Evolutionary conservation across 2,113 vertebrate genomes (phyloP), one percentile per base, ranked within the genome.

Genomic region (Panurus biarmicus): DNA sequence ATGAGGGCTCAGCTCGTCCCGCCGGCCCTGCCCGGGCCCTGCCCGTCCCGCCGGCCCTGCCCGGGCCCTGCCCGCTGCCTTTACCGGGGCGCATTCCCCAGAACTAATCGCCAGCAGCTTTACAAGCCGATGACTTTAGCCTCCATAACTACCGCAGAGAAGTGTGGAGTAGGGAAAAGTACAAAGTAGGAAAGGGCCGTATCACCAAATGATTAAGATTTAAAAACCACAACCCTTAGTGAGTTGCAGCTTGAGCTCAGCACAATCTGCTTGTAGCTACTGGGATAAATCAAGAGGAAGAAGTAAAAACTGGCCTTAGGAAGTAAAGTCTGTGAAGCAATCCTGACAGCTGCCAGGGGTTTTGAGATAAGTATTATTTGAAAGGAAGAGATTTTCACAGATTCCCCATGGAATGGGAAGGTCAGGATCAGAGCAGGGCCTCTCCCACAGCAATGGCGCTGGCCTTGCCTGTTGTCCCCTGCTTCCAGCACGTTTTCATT

Each of bases 61-160:
- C 8, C 0, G n/a, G 31, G 56, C 38, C 35, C 24, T 26, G 53
- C 33, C 9, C 4, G 25, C 42, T 6, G n/a, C 29, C 29, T 7
- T 3, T 6, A 3, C 1, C 20, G 2, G 5, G 18, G 12, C 31
- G 2, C 21, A 15, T 12, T 53, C 5, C 29, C 9, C 10, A 1
- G 33, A 11, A 3, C 3, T 35, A 38, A 29, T 6, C 22, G n/a
- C 7, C 22, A 1, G 0, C 2, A 24, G 10, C 44, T n/a, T 36
- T 25, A 9, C 19, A 6, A 25, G 8, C 35, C 2, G n/a, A 1
- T 36, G 33, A 2, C 28, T 21, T 16, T 10, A 24, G 15, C 6
- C 24, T 40, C 40, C 9, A 0, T 28, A 20, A 33, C 31, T 22
- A 2, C 53, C 6, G 9, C n/a, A 13, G 26, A 16, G 10, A 16